Base-by-base conservation (phyloP, 2,113 vertebrate genomes). In the Salvelinus fontinalis region DNA sequence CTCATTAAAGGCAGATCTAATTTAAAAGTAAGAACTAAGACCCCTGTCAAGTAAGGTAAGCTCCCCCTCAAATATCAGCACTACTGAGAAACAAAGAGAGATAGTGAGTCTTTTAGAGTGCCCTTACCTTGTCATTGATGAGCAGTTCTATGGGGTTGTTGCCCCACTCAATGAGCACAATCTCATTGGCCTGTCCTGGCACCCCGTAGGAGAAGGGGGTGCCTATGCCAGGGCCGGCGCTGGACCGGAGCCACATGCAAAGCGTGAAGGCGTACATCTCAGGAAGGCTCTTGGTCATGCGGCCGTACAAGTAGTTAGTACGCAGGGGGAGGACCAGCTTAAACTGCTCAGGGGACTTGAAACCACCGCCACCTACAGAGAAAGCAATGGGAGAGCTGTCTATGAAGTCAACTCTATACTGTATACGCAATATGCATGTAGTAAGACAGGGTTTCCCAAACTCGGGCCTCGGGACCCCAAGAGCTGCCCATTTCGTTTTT, bases 91-190 rank as follows among this genome's bases (percentile, higher is more conserved):
- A 14, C 49, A 4, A 3, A 16, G 16, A 54, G 14, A 54, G 16
- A 11, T 11, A 44, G 2, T 44, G 95, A 76, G 95, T 96, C 27
- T 99, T 92, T 79, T 99, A 98, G 82, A 99, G 98, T 0, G 96
- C 96, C 83, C 83, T 31, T 83, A 99, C 98, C 96, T 99, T 99
- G 73, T 99, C 97, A 0, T 99, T 99, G 78, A 99, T 95, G 1
- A 99, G 94, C 5, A 99, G 94, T 71, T 99, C 98, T 0, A 99
- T 98, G 71, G 97, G 97, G 84, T 99, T 99, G 88, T 97, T 98
- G 0, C 97, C 98, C 98, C 97, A 99, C 31, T 99, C 97, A 5
- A 99, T 99, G 64, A 99, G 94, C 76, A 99, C 98, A 0, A 99
- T 98, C 92, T 99, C 98, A 8, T 99, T 99, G 81, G 98, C 96